Evolutionary conservation across 2,113 vertebrate genomes (phyloP), one percentile per base, ranked within the genome.

Genomic region (Silurus glanis): DNA sequence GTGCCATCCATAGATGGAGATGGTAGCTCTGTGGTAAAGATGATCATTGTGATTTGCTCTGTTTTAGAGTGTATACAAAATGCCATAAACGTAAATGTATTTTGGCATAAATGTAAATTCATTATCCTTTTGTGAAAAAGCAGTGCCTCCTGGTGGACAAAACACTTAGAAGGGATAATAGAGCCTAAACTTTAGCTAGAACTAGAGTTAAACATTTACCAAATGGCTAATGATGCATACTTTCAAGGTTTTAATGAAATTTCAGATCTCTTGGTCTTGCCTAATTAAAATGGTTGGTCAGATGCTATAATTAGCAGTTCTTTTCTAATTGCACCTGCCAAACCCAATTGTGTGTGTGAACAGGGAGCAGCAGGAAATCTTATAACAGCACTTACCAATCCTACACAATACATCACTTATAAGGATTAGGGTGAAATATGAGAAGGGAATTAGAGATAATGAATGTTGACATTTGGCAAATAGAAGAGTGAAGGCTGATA

Each of bases 81-180:
- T 37, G 37, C 37, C 37, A 37, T 37, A 56, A 37, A 37, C 3
- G 37, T 2, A 1, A 37, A 37, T 37, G 37, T 37, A 37, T 37
- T 37, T 37, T 37, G 55, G 55, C 8, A 56, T 56, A 56, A 56
- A 9, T 9, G 8, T 56, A 13, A 9, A 56, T 56, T 8, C 8
- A 56, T 56, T 8, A 56, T 56, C 13, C 8, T 9, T 56, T 5
- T 56, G 8, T 56, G 8, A 25, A 67, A 61, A 74, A 47, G 21
- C 74, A 56, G 75, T 79, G 53, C 75, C 75, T 28, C 51, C 53
- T 79, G 53, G n/a, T 79, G 53, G 75, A 58, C 75, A 78, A 78
- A 78, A 78, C 51, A 55, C 1, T n/a, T 12, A 13, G 12, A 53
- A 14, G 13, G 4, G 1, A 51, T 1, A 9, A 72, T 45, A 28